A percentile compares a stretch with the other conserved stretches of the same genome.
These are phyloP conservation scores for Elysia chlorotica DNA, from an alignment of 1,140 invertebrate species.

Conservation along the genomic window DNA sequence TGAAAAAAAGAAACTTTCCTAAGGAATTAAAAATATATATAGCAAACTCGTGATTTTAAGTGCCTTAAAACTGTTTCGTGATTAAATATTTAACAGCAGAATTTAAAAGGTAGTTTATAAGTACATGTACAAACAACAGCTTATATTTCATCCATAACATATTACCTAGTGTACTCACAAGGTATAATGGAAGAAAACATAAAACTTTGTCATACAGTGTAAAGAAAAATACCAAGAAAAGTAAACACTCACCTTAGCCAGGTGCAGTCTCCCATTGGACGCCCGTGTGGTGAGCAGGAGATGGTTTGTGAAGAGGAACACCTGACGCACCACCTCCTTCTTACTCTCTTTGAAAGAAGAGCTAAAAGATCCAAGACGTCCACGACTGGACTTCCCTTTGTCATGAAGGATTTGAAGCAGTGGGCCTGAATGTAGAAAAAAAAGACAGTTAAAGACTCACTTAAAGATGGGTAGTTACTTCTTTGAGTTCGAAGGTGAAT, in stretches of 20 bases:
- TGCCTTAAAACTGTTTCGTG: too few species aligned
- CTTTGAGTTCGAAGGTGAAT: not conserved
- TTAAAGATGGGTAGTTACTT: not conserved
- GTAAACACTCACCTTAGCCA: conserved; percentile 70
- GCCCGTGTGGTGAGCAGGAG: conserved; percentile 80
- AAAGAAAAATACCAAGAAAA: not conserved
- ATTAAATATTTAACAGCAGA: too few species aligned
- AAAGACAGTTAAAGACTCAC: not conserved
- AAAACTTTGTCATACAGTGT: not conserved
- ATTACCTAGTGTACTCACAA: too few species aligned
- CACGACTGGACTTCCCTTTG: conserved; percentile 69
- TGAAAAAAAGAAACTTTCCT: too few species aligned
- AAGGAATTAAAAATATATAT: too few species aligned
- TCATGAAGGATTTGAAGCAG: conserved; percentile 74
- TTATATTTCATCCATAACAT: too few species aligned
- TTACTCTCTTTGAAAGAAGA: conserved; percentile 66
- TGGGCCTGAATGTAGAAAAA: conserved; percentile 8
- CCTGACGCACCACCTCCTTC: conserved; percentile 78
- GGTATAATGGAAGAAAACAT: not conserved
- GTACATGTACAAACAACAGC: too few species aligned
- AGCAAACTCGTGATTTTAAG: too few species aligned
- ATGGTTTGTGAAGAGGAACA: conserved; percentile 88
- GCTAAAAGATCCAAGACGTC: conserved; percentile 68
- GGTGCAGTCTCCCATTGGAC: conserved; percentile 82
- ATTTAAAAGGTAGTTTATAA: too few species aligned